Evolutionary conservation across 2,797 vertebrate species (phyloP).

Genomic region (Myotis daubentonii): DNA sequence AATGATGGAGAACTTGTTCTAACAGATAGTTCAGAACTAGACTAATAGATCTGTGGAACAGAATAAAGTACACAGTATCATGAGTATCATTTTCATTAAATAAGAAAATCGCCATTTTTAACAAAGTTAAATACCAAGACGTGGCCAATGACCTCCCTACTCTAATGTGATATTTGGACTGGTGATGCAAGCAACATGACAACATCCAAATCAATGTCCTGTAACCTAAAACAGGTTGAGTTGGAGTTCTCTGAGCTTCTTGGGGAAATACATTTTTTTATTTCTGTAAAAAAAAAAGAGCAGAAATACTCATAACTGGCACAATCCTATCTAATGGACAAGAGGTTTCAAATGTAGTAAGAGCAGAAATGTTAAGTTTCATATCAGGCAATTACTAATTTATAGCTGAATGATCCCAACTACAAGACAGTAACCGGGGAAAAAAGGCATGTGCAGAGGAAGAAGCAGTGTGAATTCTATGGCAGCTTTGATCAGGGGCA

Average conservation of each 20-base stretch:
- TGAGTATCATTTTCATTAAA: background rate
- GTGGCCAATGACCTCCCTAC: background rate
- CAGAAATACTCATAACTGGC: background rate
- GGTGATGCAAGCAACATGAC: background rate
- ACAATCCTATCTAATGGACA: background rate
- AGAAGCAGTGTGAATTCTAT: background rate
- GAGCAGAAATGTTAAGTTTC: background rate
- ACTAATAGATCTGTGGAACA: background rate
- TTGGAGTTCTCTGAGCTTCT: background rate
- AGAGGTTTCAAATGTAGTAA: background rate
- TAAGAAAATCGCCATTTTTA: background rate
- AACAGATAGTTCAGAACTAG: background rate
- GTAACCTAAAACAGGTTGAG: background rate
- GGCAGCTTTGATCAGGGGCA: background rate
- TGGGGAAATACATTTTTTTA: background rate
- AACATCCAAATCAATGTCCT: background rate
- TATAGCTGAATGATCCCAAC: background rate
- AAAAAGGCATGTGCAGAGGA: background rate
- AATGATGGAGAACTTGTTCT: conserved; percentile 4
- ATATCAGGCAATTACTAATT: background rate
- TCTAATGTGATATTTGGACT: background rate
- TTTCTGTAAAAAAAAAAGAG: background rate
- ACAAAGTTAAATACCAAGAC: background rate
- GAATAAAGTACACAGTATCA: background rate
- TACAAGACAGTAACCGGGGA: background rate